Evolutionary conservation across 2,888 invertebrate genomes (phyloP).

Genomic region (Stenichneumon culpator): DNA sequence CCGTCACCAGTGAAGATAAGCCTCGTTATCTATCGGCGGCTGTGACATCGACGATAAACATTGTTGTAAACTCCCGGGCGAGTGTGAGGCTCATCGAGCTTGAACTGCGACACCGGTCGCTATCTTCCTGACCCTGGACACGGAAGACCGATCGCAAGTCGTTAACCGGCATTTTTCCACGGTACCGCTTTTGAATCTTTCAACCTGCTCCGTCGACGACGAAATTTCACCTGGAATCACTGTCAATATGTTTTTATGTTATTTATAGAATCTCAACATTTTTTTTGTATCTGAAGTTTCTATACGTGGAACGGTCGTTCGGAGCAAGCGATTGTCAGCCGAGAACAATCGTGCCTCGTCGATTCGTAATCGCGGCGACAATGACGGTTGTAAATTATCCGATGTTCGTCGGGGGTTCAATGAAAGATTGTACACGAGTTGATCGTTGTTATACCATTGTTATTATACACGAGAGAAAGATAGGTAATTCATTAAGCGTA

Average conservation of each 20-base stretch:
- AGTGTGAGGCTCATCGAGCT: not conserved
- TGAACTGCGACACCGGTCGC: not conserved
- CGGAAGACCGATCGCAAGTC: constrained; percentile 61
- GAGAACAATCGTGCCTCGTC: not conserved
- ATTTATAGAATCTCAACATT: constrained; percentile 23
- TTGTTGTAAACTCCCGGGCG: no score
- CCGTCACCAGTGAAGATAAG: constrained; percentile 7
- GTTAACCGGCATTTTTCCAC: constrained; percentile 63
- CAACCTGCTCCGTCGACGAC: not conserved
- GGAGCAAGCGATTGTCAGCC: not conserved
- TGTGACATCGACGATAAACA: not conserved
- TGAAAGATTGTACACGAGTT: constrained; percentile 49
- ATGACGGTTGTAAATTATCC: not conserved
- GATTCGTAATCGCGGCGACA: not conserved
- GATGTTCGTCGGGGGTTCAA: constrained; percentile 25
- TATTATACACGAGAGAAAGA: constrained; percentile 76
- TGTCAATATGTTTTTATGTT: not conserved
- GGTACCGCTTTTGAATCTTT: constrained; percentile 51
- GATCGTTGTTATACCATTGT: constrained; percentile 60
- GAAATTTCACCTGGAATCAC: constrained; percentile 50
- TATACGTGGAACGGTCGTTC: not conserved
- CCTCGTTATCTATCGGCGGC: not conserved
- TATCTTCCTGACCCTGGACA: constrained; percentile 59
- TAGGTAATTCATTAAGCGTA: constrained; percentile 80
- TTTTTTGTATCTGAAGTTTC: not conserved